Base-by-base conservation (phyloP, 2,888 invertebrate species). In the Noctuana brunneofusca region DNA sequence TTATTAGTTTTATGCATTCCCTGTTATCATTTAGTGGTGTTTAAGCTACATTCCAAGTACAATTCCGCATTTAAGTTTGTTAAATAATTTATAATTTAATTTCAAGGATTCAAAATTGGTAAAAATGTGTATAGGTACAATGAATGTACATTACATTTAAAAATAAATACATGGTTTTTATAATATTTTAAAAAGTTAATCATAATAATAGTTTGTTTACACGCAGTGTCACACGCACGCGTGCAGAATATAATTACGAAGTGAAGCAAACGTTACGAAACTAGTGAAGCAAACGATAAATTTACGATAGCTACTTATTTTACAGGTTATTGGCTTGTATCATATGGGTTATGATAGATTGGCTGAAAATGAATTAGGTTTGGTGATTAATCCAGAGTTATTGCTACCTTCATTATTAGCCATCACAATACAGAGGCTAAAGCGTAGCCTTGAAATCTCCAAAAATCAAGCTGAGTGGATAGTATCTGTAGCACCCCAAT, bases 341-440 rank as follows among this genome's bases (percentile, higher is more conserved):
- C 92, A 93, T 6, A 88, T 93, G 73, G 94, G 95, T 14, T 94
- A 93, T 74, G 94, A 95, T 80, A 75, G 79, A 3, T 79, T 94
- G 52, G 94, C 93, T 3, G 92, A 92, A 70, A 89, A 95, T 89
- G 87, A 95, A 55, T 85, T 96, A 30, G 83, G 93, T 12, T 89
- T 94, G 18, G 93, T 97, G 4, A 93, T 92, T 62, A 95, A 96
- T 66, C 93, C 94, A n/a, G 94, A 94, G 71, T 85, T 92, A 48
- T 81, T 98, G 63, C 94, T 96, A 9, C 90, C 93, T 0, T 93
- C 95, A 67, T 87, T 98, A 64, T 83, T 98, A 24, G 93, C 95
- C 24, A 94, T 98, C 59, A 96, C 96, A n/a, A 97, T 96, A 5
- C 95, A 96, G 78, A 93, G 98, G 68, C 84, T 98, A 65, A 94